Evolutionary conservation across 2,113 vertebrate genomes (phyloP), one percentile per base, ranked within the genome.

Genomic region (Mionectes macconnelli): DNA sequence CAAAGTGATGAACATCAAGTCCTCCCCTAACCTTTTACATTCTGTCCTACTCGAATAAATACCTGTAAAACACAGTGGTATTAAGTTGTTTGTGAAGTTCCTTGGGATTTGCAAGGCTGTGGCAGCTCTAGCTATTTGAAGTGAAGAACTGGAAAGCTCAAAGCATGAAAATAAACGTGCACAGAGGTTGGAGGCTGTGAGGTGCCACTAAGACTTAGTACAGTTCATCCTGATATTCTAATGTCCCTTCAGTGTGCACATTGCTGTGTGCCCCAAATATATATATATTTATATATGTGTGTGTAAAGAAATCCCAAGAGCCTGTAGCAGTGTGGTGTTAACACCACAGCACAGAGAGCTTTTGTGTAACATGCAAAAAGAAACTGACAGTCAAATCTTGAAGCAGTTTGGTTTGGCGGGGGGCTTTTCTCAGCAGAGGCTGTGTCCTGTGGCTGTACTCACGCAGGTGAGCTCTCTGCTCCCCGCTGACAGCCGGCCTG

Each of bases 251-350:
- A 11, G 17, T 0, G 1, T 23, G 56, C 24, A 12, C 1, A 0
- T 4, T 33, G 37, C 31, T 80, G 9, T 59, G 14, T 15, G 4
- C 17, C 40, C 47, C 28, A 24, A 9, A 14, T 13, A 18, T 7
- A 1, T 9, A 8, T 9, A 10, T 10, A 1, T 9, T 7, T 9
- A 10, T 10, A 1, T 14, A 0, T n/a, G 2, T 10, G 4, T 20
- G 2, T 52, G 85, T 42, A 40, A 74, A 80, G 55, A 40, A 67
- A 78, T 42, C 16, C 25, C 27, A 40, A 70, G 66, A 47, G 35
- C 40, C 25, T 47, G 12, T 13, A 69, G 37, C 47, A 64, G 35
- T 1, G 10, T 2, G 27, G 16, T 10, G 8, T 19, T 53, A 14
- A 14, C 6, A 33, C 35, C 49, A 1, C 2, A 67, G 57, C 67